phyloP scores from a whole-genome alignment of 2,113 vertebrate species.

The Melanotaenia duboulayi region DNA sequence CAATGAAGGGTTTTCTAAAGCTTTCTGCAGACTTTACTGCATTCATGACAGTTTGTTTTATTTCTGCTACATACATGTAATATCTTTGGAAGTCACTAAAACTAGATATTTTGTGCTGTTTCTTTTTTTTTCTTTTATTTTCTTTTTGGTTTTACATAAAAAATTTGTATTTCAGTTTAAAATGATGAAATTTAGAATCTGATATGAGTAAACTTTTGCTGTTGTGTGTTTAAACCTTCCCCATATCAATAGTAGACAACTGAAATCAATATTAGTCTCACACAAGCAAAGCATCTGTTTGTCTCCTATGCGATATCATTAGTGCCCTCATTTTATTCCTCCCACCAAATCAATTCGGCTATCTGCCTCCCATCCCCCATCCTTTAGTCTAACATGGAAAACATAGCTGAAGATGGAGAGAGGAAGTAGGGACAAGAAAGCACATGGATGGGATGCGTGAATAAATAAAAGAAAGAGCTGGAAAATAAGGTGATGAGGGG shows the following conservation, averaged over 20 bases:
- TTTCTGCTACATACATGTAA: neutral
- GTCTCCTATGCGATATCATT: constrained; percentile 14
- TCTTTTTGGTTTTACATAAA: too few species aligned
- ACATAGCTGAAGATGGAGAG: neutral
- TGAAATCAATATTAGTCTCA: neutral
- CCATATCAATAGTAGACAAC: neutral
- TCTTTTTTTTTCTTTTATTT: too few species aligned
- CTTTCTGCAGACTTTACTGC: too few species aligned
- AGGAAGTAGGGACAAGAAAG: neutral
- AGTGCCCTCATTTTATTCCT: constrained; percentile 33
- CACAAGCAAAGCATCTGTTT: constrained; percentile 22
- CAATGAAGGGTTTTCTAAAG: too few species aligned
- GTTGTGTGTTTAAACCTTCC: neutral
- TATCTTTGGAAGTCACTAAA: constrained; percentile 2
- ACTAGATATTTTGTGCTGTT: neutral
- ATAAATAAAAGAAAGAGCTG: neutral
- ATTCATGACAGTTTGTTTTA: neutral
- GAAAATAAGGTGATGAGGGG: constrained; percentile 19
- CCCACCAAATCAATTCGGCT: constrained; percentile 30
- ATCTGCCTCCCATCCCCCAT: constrained; percentile 13
- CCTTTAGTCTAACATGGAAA: constrained; percentile 10
- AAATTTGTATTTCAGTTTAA: too few species aligned
- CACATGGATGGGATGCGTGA: neutral
- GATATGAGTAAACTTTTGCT: too few species aligned
- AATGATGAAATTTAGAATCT: too few species aligned